Evolutionary conservation across 1,140 invertebrate species (phyloP).

Genomic region (Bombus affinis): DNA sequence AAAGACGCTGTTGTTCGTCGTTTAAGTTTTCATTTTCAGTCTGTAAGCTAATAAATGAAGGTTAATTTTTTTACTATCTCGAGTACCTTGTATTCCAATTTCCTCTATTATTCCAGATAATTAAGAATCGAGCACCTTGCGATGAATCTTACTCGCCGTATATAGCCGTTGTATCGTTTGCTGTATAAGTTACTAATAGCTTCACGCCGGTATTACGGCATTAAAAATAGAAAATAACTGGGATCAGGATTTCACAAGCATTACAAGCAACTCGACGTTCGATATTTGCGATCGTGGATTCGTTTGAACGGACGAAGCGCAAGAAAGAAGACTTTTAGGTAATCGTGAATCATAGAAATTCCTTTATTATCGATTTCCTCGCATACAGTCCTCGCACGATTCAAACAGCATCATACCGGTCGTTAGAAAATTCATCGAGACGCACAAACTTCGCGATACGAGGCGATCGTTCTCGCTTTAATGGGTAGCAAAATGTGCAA

Average conservation of each 20-base stretch:
- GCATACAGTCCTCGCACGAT: slow-evolving; percentile 33
- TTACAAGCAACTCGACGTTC: not conserved
- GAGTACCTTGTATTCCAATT: not conserved
- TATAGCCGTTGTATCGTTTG: not conserved
- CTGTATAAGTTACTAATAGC: not conserved
- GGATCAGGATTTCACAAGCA: not conserved
- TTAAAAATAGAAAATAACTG: not conserved
- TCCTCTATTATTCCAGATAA: not conserved
- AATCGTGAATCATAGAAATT: slow-evolving; percentile 55
- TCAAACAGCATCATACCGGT: slow-evolving; percentile 24
- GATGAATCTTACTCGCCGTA: no score
- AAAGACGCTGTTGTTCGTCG: slow-evolving; percentile 62
- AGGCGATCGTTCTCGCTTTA: slow-evolving; percentile 20
- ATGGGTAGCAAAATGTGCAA: slow-evolving; percentile 48
- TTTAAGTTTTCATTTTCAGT: slow-evolving; percentile 76
- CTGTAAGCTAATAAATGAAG: slow-evolving; percentile 77
- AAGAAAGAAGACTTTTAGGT: not conserved
- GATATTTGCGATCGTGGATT: not conserved
- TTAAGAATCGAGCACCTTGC: no score
- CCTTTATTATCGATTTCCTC: slow-evolving; percentile 61
- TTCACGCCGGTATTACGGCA: not conserved
- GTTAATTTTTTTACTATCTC: slow-evolving; percentile 74
- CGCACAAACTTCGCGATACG: slow-evolving; percentile 24
- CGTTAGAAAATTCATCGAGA: slow-evolving; percentile 51
- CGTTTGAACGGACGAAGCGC: not conserved